phyloP scores from a whole-genome alignment of 2,797 vertebrate genomes.

The Pteronotus mesoamericanus region DNA sequence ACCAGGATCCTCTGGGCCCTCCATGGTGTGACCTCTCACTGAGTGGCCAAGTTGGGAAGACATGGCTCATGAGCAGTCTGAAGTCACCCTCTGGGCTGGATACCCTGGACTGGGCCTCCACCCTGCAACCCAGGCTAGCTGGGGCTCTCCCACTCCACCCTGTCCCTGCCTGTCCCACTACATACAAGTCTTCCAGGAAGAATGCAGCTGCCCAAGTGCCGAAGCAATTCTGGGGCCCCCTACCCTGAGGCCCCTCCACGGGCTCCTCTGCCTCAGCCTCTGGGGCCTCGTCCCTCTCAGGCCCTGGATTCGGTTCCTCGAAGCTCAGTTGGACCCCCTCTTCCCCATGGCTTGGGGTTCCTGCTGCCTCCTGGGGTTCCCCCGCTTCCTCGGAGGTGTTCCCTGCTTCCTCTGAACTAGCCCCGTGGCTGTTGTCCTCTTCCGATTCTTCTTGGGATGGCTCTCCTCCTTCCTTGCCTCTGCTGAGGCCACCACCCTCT shows the following conservation, averaged over 20 bases:
- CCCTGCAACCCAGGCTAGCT: background rate
- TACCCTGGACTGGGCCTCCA: background rate
- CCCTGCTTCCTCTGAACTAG: slow-evolving; percentile 74
- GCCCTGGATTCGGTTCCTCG: background rate
- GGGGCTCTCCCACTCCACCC: background rate
- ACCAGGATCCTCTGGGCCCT: background rate
- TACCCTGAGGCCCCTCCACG: slow-evolving; percentile 21
- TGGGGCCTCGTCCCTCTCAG: background rate
- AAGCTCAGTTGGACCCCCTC: background rate
- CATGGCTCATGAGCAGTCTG: background rate
- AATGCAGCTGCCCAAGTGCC: background rate
- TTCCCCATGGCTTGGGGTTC: background rate
- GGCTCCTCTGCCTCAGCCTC: background rate
- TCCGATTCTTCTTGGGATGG: slow-evolving; percentile 42
- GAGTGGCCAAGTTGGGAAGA: background rate
- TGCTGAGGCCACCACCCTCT: background rate
- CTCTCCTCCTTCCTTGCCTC: background rate
- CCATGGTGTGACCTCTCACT: background rate
- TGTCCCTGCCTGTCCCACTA: background rate
- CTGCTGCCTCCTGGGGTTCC: background rate
- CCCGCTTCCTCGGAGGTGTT: background rate
- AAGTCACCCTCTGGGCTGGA: no score
- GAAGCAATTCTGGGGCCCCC: background rate
- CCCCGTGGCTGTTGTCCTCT: slow-evolving; percentile 64
- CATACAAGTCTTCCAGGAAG: background rate